Conservation (phyloP, 2,797 vertebrate species). For the Melanogrammus aeglefinus region DNA sequence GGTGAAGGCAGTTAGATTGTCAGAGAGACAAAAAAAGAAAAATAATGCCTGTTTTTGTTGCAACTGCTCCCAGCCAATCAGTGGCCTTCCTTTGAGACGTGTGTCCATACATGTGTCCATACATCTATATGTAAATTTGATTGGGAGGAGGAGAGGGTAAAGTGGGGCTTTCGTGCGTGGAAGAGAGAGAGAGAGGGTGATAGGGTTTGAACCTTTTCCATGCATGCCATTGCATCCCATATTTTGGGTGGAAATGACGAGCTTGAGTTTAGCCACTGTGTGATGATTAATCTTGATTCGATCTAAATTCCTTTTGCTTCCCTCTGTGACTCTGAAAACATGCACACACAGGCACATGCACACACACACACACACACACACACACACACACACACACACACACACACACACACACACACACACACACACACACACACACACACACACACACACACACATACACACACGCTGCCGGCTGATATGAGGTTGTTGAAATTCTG, state of each 20-base stretch:
- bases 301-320: background rate
- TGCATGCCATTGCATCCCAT: background rate
- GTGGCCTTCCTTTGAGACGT: background rate
- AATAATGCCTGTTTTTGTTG: background rate
- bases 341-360: background rate
- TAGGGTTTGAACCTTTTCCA: background rate
- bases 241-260: background rate
- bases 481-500: constrained; percentile 43
- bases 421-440: constrained; percentile 4
- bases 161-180: background rate
- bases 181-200: background rate
- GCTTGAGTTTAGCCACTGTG: background rate
- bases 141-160: background rate
- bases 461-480: constrained; percentile 13
- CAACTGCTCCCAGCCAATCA: background rate
- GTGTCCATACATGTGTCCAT: too few species aligned
- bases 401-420: constrained; percentile 8
- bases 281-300: background rate
- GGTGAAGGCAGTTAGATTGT: too few species aligned
- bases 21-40: too few species aligned
- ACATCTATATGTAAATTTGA: background rate
- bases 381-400: background rate
- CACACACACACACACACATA: background rate
- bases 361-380: constrained; percentile 5
- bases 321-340: background rate